A percentile compares a stretch with the other conserved stretches of the same genome.
Conservation (phyloP, 2,113 vertebrate genomes). For the Gymnobelideus leadbeateri region DNA sequence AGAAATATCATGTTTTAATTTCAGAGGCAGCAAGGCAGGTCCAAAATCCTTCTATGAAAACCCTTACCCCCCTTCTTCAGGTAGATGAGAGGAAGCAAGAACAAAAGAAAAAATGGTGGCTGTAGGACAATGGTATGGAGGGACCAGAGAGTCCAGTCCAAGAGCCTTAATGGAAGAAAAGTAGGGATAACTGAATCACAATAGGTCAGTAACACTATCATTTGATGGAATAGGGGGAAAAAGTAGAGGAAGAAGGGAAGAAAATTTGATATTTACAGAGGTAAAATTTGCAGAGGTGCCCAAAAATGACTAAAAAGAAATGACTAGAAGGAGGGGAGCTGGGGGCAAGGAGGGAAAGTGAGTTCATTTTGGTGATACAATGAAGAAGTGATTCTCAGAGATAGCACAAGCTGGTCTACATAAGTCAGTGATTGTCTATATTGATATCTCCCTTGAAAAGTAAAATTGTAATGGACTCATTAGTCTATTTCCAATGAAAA, state of each 20-base stretch:
- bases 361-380: neutral
- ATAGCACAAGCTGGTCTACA: neutral
- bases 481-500: constrained; percentile 4
- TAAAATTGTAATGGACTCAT: neutral
- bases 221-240: neutral
- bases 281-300: neutral
- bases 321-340: neutral
- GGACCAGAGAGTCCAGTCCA: neutral
- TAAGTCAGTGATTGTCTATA: neutral
- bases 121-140: neutral
- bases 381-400: neutral
- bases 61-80: neutral
- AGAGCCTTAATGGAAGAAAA: neutral
- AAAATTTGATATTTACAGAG: neutral
- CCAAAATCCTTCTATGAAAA: neutral
- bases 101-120: neutral
- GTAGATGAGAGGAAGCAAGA: neutral
- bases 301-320: neutral
- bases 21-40: neutral
- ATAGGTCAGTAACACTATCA: neutral
- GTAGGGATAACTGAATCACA: neutral
- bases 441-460: neutral
- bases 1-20: neutral
- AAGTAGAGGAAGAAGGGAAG: neutral
- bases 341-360: neutral